Evolutionary conservation across 2,797 vertebrate genomes (phyloP), one percentile per base, ranked within the genome.

Genomic region (Sciaenops ocellatus): DNA sequence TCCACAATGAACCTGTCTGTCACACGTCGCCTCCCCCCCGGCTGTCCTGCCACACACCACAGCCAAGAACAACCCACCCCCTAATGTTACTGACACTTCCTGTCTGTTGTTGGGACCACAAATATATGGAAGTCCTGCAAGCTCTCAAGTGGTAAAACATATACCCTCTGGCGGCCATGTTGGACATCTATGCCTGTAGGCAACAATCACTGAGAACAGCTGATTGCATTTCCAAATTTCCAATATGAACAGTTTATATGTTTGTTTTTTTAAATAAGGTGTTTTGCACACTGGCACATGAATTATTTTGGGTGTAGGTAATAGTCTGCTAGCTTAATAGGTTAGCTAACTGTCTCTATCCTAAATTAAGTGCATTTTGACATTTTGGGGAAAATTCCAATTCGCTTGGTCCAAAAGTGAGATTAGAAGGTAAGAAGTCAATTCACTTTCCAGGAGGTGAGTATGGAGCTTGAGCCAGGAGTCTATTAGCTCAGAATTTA

Each of bases 1-100:
- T 66, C 65, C 63, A 90, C 89, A 90, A 90, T 86, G 80, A 89
- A 83, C 60, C 80, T 89, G 85, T 85, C 90, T 41, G 83, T 92
- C 89, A 92, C 73, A 71, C 1, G 66, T 71, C 52, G 28, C 50
- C 59, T 63, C 80, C 69, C 67, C 67, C 66, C 57, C 42, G 51
- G 82, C 85, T 75, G 80, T 83, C 73, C 78, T 80, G 72, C 66
- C 63, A 76, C 78, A 78, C 62, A 79, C 54, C 70, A 56, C 60
- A 72, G 74, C 81, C 76, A 84, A 73, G 47, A 66, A 79, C 46
- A 42, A 22, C 71, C 68, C 66, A 17, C 82, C 75, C 78, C 46
- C 68, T n/a, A 38, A 76, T 81, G 74, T 51, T 83, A 48, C 51
- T 79, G 83, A 79, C 77, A 76, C 69, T 73, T 82, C 69, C 67